A percentile compares a stretch with the other conserved stretches of the same genome.
These are phyloP conservation scores for Galerucella nymphaeae DNA, from an alignment of 2,888 invertebrate species.

Conservation along the genomic window DNA sequence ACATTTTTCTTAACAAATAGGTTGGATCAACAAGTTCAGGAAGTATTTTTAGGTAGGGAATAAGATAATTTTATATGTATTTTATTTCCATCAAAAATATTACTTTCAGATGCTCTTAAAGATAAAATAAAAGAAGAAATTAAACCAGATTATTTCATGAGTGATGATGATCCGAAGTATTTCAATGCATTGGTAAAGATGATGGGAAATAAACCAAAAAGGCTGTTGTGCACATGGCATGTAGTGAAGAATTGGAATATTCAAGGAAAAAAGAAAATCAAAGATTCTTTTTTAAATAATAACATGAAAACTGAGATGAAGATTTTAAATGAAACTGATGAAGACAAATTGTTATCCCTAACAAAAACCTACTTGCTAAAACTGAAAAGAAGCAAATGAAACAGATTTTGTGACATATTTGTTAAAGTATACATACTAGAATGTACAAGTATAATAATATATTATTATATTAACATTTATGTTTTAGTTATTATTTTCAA, in stretches of 20 bases:
- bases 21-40: constrained; percentile 37
- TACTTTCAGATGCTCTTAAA: constrained; percentile 42
- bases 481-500: constrained; percentile 47
- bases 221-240: constrained; percentile 48
- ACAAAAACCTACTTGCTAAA: constrained; percentile 14
- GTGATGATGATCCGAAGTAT: constrained; percentile 35
- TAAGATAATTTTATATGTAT: no score
- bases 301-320: constrained; percentile 41
- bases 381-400: constrained; percentile 44
- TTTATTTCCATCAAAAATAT: neutral
- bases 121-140: constrained; percentile 35
- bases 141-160: constrained; percentile 40
- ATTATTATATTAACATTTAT: constrained; percentile 14
- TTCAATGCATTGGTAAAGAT: constrained; percentile 25
- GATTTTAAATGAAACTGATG: constrained; percentile 41
- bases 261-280: constrained; percentile 37
- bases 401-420: constrained; percentile 44
- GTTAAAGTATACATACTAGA: constrained; percentile 28
- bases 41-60: constrained; percentile 40
- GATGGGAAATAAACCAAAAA: constrained; percentile 39
- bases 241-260: constrained; percentile 36
- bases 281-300: constrained; percentile 30
- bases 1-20: constrained; percentile 41
- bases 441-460: constrained; percentile 9
- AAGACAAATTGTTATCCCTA: neutral